These are phyloP conservation scores for Anarrhichthys ocellatus DNA, from an alignment of 2,113 vertebrate genomes.

Conservation along the genomic window DNA sequence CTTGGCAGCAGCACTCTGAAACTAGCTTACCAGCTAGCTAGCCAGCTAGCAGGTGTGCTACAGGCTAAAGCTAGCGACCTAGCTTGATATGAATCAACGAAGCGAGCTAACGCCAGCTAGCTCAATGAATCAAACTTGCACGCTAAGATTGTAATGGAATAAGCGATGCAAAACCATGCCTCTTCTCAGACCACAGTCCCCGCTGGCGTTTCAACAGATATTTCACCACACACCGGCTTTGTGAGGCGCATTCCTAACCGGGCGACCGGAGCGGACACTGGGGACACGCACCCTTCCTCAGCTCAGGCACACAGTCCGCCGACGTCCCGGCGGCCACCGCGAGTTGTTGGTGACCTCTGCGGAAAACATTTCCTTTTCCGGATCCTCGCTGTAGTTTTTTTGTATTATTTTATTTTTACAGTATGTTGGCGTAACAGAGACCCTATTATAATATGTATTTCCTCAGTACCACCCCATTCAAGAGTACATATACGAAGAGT, in stretches of 20 bases:
- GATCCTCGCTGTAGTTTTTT: constrained; percentile 58
- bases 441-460: not conserved
- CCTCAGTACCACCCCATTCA: too few species aligned
- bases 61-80: constrained; percentile 66
- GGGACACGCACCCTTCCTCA: constrained; percentile 84
- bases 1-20: constrained; percentile 48
- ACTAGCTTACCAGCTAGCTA: constrained; percentile 65
- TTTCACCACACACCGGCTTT: constrained; percentile 42
- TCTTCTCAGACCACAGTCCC: constrained; percentile 40
- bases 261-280: constrained; percentile 85
- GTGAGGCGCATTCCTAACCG: constrained; percentile 75
- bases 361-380: constrained; percentile 66
- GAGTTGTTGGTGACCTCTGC: constrained; percentile 80
- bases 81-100: constrained; percentile 78
- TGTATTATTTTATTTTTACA: not conserved
- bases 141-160: constrained; percentile 35
- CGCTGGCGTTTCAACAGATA: constrained; percentile 49
- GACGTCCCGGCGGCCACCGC: constrained; percentile 83
- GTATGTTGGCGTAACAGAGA: not conserved
- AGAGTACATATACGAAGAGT: too few species aligned
- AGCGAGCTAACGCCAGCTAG: constrained; percentile 71
- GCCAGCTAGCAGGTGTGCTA: constrained; percentile 67
- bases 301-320: constrained; percentile 82
- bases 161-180: constrained; percentile 57
- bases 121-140: constrained; percentile 71